Evolutionary conservation across 2,797 vertebrate species (phyloP), one percentile per base, ranked within the genome.

Genomic region (Lagodon rhomboides): DNA sequence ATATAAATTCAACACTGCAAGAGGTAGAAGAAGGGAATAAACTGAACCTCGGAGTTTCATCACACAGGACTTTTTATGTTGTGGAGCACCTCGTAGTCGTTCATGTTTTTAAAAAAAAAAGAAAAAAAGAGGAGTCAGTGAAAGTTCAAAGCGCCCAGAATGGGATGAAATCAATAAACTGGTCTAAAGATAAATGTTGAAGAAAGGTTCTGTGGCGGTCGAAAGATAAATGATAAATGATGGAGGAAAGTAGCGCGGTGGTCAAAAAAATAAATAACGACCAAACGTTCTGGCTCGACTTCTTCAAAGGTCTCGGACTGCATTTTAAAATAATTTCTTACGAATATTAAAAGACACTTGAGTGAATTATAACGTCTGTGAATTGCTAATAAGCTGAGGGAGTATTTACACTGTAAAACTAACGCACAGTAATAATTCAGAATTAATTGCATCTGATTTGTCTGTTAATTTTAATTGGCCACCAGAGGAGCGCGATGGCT

Each of bases 381-480:
- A 77, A 85, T 85, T 38, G 73, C 61, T 87, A 85, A 90, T 85
- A 71, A 82, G 82, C 84, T 30, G 0, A 53, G 85, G 85, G 85
- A 82, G 69, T 73, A 43, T 81, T 80, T 82, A 63, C 63, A 78
- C 70, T 65, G 55, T 76, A 75, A 84, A 79, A 79, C 34, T 58
- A 85, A 77, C 56, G 84, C 73, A 61, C 56, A 38, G 75, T 75
- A 82, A 63, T 88, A 69, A 83, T 84, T 78, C 67, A 1, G n/a
- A 82, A 74, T 73, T 85, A 87, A 90, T 86, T 84, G 70, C 51
- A 8, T 38, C 47, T 59, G 64, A 43, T 83, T 77, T 87, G 54
- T 53, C 82, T 73, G 66, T 87, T 70, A 65, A 59, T 53, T 85
- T 66, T 85, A 90, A 91, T 91, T 87, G 87, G 85, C 82, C 83